phyloP scores from a whole-genome alignment of 2,797 vertebrate species.

The Hemitrygon akajei region DNA sequence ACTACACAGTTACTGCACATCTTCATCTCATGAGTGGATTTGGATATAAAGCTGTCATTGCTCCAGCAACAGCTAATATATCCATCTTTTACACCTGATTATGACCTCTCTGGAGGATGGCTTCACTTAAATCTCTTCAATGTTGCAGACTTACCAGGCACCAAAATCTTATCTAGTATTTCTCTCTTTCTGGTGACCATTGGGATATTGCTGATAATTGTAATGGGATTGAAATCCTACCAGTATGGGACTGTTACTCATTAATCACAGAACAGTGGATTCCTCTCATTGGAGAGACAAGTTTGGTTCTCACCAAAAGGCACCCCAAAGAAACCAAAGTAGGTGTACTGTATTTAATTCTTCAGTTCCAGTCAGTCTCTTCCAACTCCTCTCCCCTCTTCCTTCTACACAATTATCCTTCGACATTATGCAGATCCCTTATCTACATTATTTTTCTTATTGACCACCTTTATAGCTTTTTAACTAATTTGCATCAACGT shows the following conservation, averaged over 20 bases:
- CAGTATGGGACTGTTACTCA: neutral
- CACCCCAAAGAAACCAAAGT: no score
- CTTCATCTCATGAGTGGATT: neutral
- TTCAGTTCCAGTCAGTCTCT: neutral
- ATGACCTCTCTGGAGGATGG: neutral
- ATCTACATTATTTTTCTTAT: neutral
- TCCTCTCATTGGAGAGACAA: neutral
- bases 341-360: neutral
- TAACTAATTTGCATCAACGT: neutral
- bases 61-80: neutral
- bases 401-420: neutral
- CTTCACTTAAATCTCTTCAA: neutral
- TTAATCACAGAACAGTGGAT: neutral
- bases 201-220: neutral
- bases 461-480: neutral
- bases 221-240: neutral
- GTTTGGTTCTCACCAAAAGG: neutral
- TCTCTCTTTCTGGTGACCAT: neutral
- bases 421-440: neutral
- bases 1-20: neutral
- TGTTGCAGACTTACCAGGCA: no score
- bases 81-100: neutral
- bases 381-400: neutral
- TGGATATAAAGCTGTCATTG: neutral
- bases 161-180: neutral